Conservation (phyloP, 1,140 invertebrate species). For the Drosophila ogumai region DNA sequence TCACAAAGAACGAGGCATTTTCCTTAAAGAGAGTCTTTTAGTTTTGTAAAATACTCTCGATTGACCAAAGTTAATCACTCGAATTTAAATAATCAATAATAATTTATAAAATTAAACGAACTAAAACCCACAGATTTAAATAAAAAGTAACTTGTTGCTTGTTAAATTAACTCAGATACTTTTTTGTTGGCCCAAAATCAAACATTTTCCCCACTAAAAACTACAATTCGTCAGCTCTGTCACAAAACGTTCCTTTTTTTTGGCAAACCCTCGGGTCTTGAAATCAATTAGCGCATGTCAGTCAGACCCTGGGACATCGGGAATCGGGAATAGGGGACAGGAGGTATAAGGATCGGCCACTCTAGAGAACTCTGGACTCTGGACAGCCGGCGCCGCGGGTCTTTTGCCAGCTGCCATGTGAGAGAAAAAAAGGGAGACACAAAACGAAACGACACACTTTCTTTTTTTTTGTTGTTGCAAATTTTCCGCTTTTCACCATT, state of each 20-base stretch:
- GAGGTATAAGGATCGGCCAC: background rate
- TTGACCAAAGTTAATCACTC: background rate
- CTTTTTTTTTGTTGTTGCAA: background rate
- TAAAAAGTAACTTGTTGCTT: background rate
- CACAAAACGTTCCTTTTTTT: background rate
- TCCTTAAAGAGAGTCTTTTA: background rate
- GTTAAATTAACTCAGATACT: background rate
- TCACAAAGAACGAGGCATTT: background rate
- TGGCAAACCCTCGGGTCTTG: conserved; percentile 43
- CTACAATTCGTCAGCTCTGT: background rate
- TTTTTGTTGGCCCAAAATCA: background rate
- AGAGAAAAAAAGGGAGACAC: conserved; percentile 2
- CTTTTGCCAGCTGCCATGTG: conserved; percentile 20
- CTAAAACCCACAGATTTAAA: no score
- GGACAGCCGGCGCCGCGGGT: conserved; percentile 21
- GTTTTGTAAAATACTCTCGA: background rate
- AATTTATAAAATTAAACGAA: no score
- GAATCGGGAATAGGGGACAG: background rate
- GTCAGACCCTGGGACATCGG: conserved; percentile 4
- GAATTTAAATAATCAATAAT: background rate
- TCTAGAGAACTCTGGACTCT: conserved; percentile 5
- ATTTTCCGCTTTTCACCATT: conserved; percentile 19
- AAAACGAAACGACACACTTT: conserved; percentile 15
- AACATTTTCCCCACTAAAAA: background rate
- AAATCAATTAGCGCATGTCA: conserved; percentile 74